Base-by-base conservation (phyloP, 2,888 invertebrate species). In the Cactoblastis cactorum region DNA sequence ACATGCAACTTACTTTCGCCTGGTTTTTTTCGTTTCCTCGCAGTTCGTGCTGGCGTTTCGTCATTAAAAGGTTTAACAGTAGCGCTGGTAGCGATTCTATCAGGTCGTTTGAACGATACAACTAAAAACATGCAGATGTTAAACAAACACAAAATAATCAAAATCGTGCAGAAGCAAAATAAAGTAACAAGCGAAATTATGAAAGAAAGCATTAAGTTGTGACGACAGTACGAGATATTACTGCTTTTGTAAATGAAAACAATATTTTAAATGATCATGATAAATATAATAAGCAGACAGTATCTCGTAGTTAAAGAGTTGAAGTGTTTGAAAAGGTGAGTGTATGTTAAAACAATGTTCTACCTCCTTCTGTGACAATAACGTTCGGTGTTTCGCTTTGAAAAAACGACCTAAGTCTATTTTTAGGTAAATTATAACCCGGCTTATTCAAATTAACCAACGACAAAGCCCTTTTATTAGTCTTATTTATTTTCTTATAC, bases 31-130 rank as follows among this genome's bases (percentile, higher is more conserved):
- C 95, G 89, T 83, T 95, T 95, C 74, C 95, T 91, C 22, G 92
- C 82, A n/a, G 66, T 66, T 62, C 66, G 82, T 45, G 72, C 72
- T 35, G 74, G 67, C 18, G 70, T 67, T 59, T 73, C 64, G 28
- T 71, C 78, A 57, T 59, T 72, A 54, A 73, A 75, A 14, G 78
- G 74, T 51, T 74, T 79, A 39, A 77, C 63, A 63, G 70, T 77
- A 55, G 66, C 69, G 58, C 72, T 77, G 51, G 74, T 62, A n/a
- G 75, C 72, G 52, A 81, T 77, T 69, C 74, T 84, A 68, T 91
- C 91, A 65, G 92, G 91, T 81, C 94, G 94, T 93, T 95, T 96
- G 93, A 95, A 96, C 69, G 96, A 95, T 85, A 96, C 95, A 91
- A 95, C 94, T 94, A 91, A 90, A 77, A 88, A 82, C 79, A 83